phyloP scores from a whole-genome alignment of 2,113 vertebrate genomes.

The Peromyscus maniculatus region DNA sequence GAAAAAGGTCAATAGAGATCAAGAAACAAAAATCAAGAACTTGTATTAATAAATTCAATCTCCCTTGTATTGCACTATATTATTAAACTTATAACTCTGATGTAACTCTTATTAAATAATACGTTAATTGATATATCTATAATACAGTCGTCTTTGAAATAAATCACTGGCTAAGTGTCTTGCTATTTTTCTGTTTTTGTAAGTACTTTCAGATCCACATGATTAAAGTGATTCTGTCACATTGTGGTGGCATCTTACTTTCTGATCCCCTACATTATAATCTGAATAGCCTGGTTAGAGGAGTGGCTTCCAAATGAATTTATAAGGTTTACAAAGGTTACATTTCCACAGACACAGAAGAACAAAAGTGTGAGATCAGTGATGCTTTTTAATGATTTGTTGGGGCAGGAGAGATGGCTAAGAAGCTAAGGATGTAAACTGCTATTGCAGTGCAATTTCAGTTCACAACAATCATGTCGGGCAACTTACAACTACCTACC shows the following conservation, averaged over 20 bases:
- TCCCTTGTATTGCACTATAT: neutral
- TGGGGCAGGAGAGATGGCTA: neutral
- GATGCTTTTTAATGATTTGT: neutral
- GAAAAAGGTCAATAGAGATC: slow-evolving; percentile 15
- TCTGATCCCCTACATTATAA: neutral
- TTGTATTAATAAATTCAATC: slow-evolving; percentile 33
- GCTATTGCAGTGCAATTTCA: neutral
- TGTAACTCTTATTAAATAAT: slow-evolving; percentile 13
- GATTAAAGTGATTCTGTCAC: neutral
- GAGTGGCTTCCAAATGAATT: neutral
- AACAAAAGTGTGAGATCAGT: neutral
- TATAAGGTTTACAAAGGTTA: neutral
- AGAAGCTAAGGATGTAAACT: too few species aligned
- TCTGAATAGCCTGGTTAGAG: neutral
- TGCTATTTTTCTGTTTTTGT: slow-evolving; percentile 14
- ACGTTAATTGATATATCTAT: neutral
- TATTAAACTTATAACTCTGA: slow-evolving; percentile 8
- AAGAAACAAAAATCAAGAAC: slow-evolving; percentile 56
- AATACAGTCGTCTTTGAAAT: slow-evolving; percentile 2
- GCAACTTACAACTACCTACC: neutral
- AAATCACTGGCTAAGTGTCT: neutral
- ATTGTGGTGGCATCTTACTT: neutral
- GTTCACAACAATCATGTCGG: neutral
- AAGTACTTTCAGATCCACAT: slow-evolving; percentile 5
- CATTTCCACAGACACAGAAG: neutral